Percentiles rank a stretch among this genome's conserved stretches.
Conservation (phyloP, 2,888 invertebrate genomes). For the Escarpia spicata region DNA sequence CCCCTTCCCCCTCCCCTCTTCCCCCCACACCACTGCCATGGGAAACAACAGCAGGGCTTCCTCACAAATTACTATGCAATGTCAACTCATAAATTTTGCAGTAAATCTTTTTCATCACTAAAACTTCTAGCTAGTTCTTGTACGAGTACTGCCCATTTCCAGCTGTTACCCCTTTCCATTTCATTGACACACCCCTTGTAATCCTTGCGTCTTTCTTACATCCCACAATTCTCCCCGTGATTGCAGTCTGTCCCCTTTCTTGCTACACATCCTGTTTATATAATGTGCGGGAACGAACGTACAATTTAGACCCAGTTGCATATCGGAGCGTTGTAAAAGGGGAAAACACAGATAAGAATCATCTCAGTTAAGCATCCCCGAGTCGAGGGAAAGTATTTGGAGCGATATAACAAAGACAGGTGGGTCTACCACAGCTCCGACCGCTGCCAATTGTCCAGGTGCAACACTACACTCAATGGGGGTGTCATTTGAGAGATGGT, state of each 20-base stretch:
- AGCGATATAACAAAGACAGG: not conserved
- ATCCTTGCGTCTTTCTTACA: too few species aligned
- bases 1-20: not conserved
- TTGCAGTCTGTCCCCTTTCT: not conserved
- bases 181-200: too few species aligned
- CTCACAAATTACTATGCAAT: not conserved
- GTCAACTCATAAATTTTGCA: not conserved
- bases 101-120: not conserved
- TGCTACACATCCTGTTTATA: not conserved
- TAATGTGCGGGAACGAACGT: not conserved
- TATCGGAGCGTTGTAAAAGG: not conserved
- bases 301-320: not conserved
- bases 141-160: too few species aligned
- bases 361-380: not conserved
- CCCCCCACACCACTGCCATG: not conserved
- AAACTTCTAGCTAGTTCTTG: not conserved
- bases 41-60: not conserved
- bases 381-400: not conserved
- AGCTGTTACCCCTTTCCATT: too few species aligned
- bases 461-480: not conserved
- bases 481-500: conserved; percentile 1
- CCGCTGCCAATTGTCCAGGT: not conserved
- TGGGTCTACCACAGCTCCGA: not conserved
- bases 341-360: not conserved
- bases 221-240: too few species aligned